Base-by-base conservation (phyloP, 2,797 vertebrate genomes). In the Acanthis flammea region DNA sequence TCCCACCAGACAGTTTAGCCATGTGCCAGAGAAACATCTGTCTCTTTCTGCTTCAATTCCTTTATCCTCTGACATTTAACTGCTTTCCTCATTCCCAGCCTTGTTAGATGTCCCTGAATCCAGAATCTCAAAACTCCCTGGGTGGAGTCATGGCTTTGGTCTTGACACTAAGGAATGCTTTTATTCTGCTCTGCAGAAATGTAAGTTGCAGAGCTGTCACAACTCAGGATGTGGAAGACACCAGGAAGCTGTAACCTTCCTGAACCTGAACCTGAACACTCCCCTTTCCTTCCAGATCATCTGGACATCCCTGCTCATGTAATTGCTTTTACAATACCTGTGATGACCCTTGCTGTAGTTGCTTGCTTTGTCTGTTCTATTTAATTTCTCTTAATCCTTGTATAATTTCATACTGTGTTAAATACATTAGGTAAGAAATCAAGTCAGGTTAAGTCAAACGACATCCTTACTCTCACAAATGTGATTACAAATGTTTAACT, bases 11-110 rank as follows among this genome's bases (percentile, higher is more conserved):
- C 79, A 24, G 47, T 70, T 94, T n/a, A 96, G 47, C 54, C 76
- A 19, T 95, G 88, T 78, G 93, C 88, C 96, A 96, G 79, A 74
- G 79, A 72, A 96, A 95, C 88, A 90, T 94, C 93, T 93, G 82
- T 79, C 92, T 88, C 79, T 73, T 92, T 96, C 86, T 85, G 88
- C 83, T 70, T 96, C 79, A 48, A 7, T 77, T 90, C 71, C 51
- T 95, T 90, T 94, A 86, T 86, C 65, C 86, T 72, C 88, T 95
- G 94, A 93, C 90, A 92, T 96, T 94, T 95, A 95, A 70, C 51
- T 53, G 55, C 55, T 33, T 93, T 93, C 39, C 51, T 82, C 53
- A 75, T 79, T 82, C 55, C 37, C 73, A 84, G 55, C 37, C 60
- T 76, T 86, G 22, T 73, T 79, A 76, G 47, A 60, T 31, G 44